These are phyloP conservation scores for Nymphalis urticae DNA, from an alignment of 2,888 invertebrate species.

Conservation along the genomic window DNA sequence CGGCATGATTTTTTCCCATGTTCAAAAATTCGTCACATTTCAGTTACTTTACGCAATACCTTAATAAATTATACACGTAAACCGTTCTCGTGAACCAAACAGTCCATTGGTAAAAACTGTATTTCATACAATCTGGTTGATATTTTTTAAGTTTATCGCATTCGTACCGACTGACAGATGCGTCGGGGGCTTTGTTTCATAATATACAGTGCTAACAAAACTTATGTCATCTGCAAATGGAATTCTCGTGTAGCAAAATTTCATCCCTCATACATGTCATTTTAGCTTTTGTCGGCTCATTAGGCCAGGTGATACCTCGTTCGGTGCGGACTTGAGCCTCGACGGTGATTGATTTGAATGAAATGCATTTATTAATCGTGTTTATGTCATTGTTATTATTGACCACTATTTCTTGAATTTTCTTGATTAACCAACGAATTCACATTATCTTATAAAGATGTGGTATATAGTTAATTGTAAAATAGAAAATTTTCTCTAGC, in stretches of 20 bases:
- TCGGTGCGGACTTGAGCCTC: neutral
- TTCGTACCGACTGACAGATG: too few species aligned
- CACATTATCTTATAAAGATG: neutral
- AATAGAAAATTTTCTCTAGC: too few species aligned
- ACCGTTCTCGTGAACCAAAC: too few species aligned
- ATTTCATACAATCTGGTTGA: too few species aligned
- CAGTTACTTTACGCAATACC: too few species aligned
- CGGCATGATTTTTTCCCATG: too few species aligned
- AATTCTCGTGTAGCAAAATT: neutral
- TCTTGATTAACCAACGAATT: neutral
- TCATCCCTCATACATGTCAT: constrained; percentile 9
- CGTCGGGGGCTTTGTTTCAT: neutral
- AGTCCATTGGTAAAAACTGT: too few species aligned
- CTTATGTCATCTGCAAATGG: constrained; percentile 3
- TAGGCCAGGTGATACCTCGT: constrained; percentile 7
- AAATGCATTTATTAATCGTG: neutral
- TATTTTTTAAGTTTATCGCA: too few species aligned
- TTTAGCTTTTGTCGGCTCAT: neutral
- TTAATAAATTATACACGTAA: too few species aligned
- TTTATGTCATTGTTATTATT: neutral
- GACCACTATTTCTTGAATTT: neutral
- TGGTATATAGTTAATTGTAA: too few species aligned
- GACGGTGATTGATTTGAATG: constrained; percentile 4
- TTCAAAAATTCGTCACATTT: too few species aligned
- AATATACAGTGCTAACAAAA: neutral